Evolutionary conservation across 2,888 invertebrate genomes (phyloP), one percentile per base, ranked within the genome.

Genomic region (Drosophila macrospina): DNA sequence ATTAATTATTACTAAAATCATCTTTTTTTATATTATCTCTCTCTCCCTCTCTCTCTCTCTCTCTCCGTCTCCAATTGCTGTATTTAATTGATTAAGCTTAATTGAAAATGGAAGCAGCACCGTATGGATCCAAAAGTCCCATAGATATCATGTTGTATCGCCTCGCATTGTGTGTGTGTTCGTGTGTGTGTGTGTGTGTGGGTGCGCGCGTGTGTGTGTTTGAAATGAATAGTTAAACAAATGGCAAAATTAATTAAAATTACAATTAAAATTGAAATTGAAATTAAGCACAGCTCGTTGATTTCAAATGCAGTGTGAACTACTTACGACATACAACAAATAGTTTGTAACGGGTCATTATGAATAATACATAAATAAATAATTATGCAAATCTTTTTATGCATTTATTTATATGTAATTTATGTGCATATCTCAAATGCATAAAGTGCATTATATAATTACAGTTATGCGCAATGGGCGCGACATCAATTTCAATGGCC

Each of bases 401-500:
- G 45, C 15, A 56, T 36, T 36, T 60, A 52, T 52, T 34, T 60
- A 60, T 54, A 16, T 54, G 47, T n/a, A 54, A 54, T 47, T 51
- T 51, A 60, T 60, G 39, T 44, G 44, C 37, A 52, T 54, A 42
- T 24, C 15, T 60, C 16, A 59, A 68, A 59, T 75, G 79, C 69
- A 63, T 48, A 61, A 77, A 81, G 68, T 73, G 78, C 82, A 70
- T 85, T 82, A 75, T 70, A 79, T 83, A 83, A 83, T 88, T 83
- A 86, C 83, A 86, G 77, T 76, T 82, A 70, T 79, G 71, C 37
- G 52, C 42, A 32, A 28, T 26, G 50, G 39, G 44, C 67, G 64
- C 51, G 7, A 73, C 88, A 83, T 87, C 64, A 88, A 76, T 78
- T 82, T 71, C 69, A 85, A 87, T 82, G 88, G 66, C 66, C 26